These are phyloP conservation scores for Lagria hirta DNA, from an alignment of 2,888 invertebrate genomes.

Conservation along the genomic window DNA sequence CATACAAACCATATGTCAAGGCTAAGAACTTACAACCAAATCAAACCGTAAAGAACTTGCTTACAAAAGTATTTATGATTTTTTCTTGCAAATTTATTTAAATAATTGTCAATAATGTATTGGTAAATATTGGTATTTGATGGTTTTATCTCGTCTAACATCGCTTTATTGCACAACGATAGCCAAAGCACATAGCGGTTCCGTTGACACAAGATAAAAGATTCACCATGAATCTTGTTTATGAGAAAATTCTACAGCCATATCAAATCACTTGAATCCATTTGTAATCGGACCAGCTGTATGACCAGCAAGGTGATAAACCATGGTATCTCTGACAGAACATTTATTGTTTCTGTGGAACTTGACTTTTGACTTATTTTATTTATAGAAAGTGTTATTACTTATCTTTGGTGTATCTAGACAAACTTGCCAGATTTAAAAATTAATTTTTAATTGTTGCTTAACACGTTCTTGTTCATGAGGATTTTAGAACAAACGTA, in stretches of 20 bases:
- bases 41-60: constrained; percentile 10
- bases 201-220: constrained; percentile 25
- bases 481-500: no score
- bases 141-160: constrained; percentile 21
- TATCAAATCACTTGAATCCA: no score
- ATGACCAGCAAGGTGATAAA: no score
- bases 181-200: constrained; percentile 17
- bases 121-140: constrained; percentile 23
- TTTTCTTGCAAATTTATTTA: constrained; percentile 18
- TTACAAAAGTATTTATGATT: constrained; percentile 20
- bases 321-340: no score
- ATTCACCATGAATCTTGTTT: constrained; percentile 13
- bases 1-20: constrained; percentile 25
- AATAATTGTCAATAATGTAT: constrained; percentile 8
- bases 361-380: no score
- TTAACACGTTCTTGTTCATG: no score
- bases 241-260: constrained; percentile 24
- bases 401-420: no score
- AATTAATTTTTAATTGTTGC: no score
- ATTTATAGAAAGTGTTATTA: no score
- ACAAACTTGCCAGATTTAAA: no score
- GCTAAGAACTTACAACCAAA: constrained; percentile 16
- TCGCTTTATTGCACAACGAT: constrained; percentile 24
- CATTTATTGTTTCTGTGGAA: no score
- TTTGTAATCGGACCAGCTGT: no score